These are phyloP conservation scores for Ophion obscuratus DNA, from an alignment of 2,888 invertebrate genomes.

Conservation along the genomic window DNA sequence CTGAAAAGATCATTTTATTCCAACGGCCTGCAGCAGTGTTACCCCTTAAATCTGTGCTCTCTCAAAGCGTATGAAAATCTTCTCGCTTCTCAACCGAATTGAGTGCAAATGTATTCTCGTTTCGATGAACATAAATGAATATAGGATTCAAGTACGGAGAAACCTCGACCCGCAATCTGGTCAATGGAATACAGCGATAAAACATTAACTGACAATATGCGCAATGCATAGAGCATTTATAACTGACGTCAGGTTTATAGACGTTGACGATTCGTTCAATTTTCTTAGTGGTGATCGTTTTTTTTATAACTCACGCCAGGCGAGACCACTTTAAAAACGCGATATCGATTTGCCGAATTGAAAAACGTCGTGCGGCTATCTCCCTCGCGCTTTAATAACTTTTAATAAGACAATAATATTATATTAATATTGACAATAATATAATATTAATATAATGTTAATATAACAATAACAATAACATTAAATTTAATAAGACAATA, in stretches of 20 bases:
- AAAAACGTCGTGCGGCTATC: not conserved
- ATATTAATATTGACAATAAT: too few relatives aligned
- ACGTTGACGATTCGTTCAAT: not conserved
- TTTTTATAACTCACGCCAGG: not conserved
- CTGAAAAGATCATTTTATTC: not conserved
- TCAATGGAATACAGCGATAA: slow-evolving; percentile 43
- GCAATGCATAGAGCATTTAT: not conserved
- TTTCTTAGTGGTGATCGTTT: not conserved
- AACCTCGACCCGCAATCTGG: slow-evolving; percentile 59
- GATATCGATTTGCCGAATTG: not conserved
- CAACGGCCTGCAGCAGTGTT: not conserved
- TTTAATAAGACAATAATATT: not conserved
- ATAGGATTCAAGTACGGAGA: slow-evolving; percentile 20
- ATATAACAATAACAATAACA: too few relatives aligned
- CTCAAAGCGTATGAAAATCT: not conserved
- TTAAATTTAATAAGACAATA: too few relatives aligned
- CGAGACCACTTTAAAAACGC: not conserved
- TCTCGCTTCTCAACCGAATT: slow-evolving; percentile 1
- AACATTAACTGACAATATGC: slow-evolving; percentile 16
- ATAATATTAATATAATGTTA: not conserved
- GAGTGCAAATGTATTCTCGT: slow-evolving; percentile 30
- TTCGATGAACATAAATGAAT: slow-evolving; percentile 33
- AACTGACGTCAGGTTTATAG: not conserved
- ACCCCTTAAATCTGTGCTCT: not conserved
- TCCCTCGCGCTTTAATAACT: not conserved